Conservation (phyloP, 2,797 vertebrate species). For the Cetoscarus ocellatus region DNA sequence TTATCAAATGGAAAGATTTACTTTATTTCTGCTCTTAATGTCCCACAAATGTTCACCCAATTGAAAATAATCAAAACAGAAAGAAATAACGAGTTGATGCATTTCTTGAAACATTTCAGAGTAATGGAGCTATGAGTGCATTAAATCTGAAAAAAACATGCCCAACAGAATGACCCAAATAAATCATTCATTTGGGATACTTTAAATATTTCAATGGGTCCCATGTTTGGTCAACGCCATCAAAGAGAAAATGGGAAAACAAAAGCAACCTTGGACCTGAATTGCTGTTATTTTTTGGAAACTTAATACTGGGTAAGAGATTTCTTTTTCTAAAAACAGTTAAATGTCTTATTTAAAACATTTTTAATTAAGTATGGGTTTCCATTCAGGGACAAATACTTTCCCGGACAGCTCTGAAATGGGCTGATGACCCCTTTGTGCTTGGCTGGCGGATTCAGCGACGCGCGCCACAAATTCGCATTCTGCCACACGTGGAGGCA, state of each 20-base stretch:
- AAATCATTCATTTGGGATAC: conserved; percentile 48
- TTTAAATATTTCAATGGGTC: conserved; percentile 49
- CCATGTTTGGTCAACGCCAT: conserved; percentile 5
- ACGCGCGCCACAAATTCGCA: too few species aligned
- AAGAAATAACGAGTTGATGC: neutral
- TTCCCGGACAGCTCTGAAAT: too few species aligned
- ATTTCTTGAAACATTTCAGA: neutral
- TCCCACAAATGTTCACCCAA: too few species aligned
- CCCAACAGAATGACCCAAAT: conserved; percentile 46
- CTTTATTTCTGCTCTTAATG: too few species aligned
- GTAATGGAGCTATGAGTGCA: conserved; percentile 8
- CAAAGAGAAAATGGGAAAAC: conserved; percentile 8
- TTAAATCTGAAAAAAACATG: conserved; percentile 23
- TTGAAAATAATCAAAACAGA: conserved; percentile 5
- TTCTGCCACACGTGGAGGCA: too few species aligned
- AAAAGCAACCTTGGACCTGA: neutral
- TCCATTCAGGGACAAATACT: too few species aligned
- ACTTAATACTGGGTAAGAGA: too few species aligned
- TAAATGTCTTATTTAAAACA: too few species aligned
- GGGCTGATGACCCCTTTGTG: too few species aligned
- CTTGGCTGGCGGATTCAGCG: too few species aligned
- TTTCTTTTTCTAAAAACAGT: too few species aligned
- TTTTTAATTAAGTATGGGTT: too few species aligned
- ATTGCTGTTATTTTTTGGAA: neutral
- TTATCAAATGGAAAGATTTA: neutral